Evolutionary conservation across 37 sponge, comb jelly and placozoan species (phyloP).

Genomic region (Dysidea cf. avara): DNA sequence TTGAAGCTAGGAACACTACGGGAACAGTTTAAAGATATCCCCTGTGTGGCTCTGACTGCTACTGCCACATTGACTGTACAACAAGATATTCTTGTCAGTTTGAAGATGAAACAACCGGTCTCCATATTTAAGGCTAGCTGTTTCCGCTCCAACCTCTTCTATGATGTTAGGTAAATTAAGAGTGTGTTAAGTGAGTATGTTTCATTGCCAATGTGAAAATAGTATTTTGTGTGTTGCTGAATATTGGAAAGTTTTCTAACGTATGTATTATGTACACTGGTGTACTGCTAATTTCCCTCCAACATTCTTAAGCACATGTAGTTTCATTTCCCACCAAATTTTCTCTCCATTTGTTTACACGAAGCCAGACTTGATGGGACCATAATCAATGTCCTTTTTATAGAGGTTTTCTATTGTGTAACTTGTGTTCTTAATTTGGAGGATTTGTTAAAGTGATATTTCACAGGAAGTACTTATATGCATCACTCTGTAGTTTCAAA

Average conservation of each 20-base stretch:
- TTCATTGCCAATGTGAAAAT: background rate
- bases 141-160: slow-evolving; percentile 81
- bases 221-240: background rate
- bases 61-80: slow-evolving; percentile 91
- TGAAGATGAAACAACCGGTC: slow-evolving; percentile 48
- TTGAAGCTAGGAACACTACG: slow-evolving; percentile 88
- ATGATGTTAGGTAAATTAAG: slow-evolving; percentile 76
- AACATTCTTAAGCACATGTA: too few relatives aligned
- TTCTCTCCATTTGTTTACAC: too few relatives aligned
- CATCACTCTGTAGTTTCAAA: slow-evolving; percentile 44
- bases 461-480: too few relatives aligned
- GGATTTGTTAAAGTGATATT: too few relatives aligned
- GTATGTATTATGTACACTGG: too few relatives aligned
- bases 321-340: too few relatives aligned
- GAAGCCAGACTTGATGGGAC: too few relatives aligned
- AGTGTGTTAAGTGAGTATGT: background rate
- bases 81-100: slow-evolving; percentile 53
- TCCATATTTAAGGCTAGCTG: slow-evolving; percentile 56
- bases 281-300: too few relatives aligned
- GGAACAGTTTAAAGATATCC: slow-evolving; percentile 47
- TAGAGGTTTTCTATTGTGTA: too few relatives aligned
- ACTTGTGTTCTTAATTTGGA: too few relatives aligned
- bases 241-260: too few relatives aligned
- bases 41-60: slow-evolving; percentile 93
- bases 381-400: too few relatives aligned